Conservation (phyloP, 2,113 vertebrate genomes). For the Thermophis baileyi region DNA sequence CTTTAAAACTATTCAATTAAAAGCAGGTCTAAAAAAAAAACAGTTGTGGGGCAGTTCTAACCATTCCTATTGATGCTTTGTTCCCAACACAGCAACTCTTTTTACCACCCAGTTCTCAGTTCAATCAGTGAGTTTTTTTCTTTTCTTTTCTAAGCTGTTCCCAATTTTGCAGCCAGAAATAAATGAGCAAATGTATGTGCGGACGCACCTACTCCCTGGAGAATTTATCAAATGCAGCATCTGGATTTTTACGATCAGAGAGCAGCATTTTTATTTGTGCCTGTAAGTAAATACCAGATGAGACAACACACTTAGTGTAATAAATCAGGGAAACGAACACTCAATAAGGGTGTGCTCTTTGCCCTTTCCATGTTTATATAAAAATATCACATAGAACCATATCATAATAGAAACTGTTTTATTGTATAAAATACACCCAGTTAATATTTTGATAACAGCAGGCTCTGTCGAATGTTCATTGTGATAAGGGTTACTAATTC, state of each 20-base stretch:
- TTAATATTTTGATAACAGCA: not conserved
- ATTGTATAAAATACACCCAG: not conserved
- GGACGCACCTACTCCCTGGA: not conserved
- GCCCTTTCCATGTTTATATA: not conserved
- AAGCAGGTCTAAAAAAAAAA: not conserved
- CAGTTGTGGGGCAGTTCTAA: not conserved
- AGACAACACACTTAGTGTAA: not conserved
- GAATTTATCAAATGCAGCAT: not conserved
- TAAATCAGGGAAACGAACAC: not conserved
- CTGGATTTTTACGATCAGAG: not conserved
- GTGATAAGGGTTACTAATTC: not conserved
- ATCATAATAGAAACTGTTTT: not conserved
- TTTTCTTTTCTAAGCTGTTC: not conserved
- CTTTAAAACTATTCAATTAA: not conserved
- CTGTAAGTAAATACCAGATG: not conserved
- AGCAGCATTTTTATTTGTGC: not conserved
- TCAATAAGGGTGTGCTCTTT: not conserved
- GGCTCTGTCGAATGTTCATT: not conserved
- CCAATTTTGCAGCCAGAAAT: not conserved
- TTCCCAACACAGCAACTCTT: not conserved
- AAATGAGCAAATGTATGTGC: not conserved
- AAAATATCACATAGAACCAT: not conserved
- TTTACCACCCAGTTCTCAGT: not conserved
- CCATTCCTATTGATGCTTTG: not conserved
- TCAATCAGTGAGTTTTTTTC: not conserved